Evolutionary conservation across 1,140 invertebrate genomes (phyloP).

Genomic region (Ditylenchus dipsaci): DNA sequence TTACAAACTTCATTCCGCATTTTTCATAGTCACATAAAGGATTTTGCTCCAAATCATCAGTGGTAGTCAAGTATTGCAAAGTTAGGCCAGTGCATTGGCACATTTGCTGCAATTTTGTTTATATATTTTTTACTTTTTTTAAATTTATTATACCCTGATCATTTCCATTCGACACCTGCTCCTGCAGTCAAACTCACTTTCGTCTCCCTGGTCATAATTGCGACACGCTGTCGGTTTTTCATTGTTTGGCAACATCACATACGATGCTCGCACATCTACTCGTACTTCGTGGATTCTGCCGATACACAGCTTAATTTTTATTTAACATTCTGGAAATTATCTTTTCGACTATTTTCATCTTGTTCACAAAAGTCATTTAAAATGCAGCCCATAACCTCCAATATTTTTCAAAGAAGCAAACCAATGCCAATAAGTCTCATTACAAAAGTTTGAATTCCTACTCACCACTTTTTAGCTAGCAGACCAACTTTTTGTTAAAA

Average conservation of each 20-base stretch:
- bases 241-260: conserved; percentile 51
- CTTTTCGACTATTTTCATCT: too few species aligned
- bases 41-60: conserved; percentile 42
- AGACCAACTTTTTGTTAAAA: too few species aligned
- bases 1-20: conserved; percentile 47
- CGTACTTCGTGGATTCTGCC: conserved; percentile 45
- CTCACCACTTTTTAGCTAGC: too few species aligned
- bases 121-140: conserved; percentile 5
- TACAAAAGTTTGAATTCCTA: too few species aligned
- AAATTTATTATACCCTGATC: conserved; percentile 34
- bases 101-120: conserved; percentile 21
- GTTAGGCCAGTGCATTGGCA: conserved; percentile 50
- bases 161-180: conserved; percentile 50
- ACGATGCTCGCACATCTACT: conserved; percentile 47
- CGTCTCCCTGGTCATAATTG: conserved; percentile 47
- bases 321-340: too few species aligned
- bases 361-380: neutral
- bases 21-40: conserved; percentile 53
- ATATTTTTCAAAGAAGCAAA: too few species aligned
- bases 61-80: conserved; percentile 33
- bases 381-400: too few species aligned
- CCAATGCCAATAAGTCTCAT: too few species aligned
- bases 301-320: conserved; percentile 44
- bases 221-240: conserved; percentile 49
- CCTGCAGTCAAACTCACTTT: conserved; percentile 53